Evolutionary conservation across 2,113 vertebrate species (phyloP), one percentile per base, ranked within the genome.

Genomic region (Tetraodon nigroviridis): DNA sequence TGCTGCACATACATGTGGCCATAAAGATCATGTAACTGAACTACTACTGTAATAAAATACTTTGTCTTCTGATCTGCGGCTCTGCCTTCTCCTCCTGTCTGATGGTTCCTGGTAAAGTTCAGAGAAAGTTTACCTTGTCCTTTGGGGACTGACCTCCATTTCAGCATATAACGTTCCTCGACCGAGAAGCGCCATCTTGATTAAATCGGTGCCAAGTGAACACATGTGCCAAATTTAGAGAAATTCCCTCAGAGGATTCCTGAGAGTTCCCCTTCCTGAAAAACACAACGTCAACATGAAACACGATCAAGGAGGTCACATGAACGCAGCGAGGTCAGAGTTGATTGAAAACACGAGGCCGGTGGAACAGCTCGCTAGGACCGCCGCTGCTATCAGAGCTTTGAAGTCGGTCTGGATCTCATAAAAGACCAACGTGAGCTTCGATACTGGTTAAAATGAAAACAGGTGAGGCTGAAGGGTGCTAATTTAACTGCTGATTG

Each of bases 351-450:
- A 47, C 29, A 67, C 51, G 67, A 41, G 1, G 41, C n/a, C 0
- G 66, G 52, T 53, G n/a, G 71, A 57, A 24, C 37, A 27, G 24
- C 24, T 27, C 4, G 24, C 5, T 17, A 1, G 5, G 6, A 15
- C 17, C 17, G 44, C 44, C 15, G 14, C 44, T 53, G 55, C 60
- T 64, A 70, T 69, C 61, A 51, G 62, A 7, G 51, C 73, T 84
- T 83, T 85, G 78, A 81, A 77, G 53, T 61, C 29, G 21, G 20
- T 51, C 70, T 50, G 47, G 59, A 64, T 13, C 47, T 71, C 18
- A n/a, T 58, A 19, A 22, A 42, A 22, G 12, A 46, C 56, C 32
- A 12, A 67, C 45, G 2, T 6, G 6, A 56, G 62, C 51, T 51
- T 19, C 51, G 55, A 58, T 59, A 63, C 51, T 42, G 47, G 69